These are phyloP conservation scores for Teleogryllus oceanicus DNA, from an alignment of 2,888 invertebrate species.

Conservation along the genomic window DNA sequence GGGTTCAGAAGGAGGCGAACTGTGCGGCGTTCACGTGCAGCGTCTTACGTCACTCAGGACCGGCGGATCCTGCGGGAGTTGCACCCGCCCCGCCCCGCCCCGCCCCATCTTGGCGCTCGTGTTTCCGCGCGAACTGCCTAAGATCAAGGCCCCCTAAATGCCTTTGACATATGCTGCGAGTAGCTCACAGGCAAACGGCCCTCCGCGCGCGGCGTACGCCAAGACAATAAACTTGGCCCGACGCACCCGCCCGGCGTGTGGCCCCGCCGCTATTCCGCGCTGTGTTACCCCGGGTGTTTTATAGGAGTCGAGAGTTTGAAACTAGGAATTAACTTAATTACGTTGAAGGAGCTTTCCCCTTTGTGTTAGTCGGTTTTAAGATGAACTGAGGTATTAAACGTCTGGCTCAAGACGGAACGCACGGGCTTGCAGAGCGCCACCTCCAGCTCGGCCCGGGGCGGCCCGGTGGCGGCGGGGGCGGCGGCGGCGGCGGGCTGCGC, in stretches of 20 bases:
- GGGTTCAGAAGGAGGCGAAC: neutral
- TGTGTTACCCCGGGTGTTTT: constrained; percentile 18
- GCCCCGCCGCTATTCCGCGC: neutral
- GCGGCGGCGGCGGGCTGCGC: neutral
- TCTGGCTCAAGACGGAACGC: constrained; percentile 5
- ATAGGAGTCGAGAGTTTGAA: constrained; percentile 18
- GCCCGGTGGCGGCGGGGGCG: neutral
- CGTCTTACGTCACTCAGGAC: neutral
- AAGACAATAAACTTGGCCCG: constrained; percentile 18
- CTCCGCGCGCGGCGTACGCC: neutral
- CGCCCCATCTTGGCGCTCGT: neutral
- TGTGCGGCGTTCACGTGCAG: neutral
- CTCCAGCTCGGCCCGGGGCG: neutral
- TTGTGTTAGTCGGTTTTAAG: constrained; percentile 18
- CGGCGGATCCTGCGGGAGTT: neutral
- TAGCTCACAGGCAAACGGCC: neutral
- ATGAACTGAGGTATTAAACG: constrained; percentile 18
- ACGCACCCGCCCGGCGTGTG: too few relatives aligned
- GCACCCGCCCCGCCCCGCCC: neutral
- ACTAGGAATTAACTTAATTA: constrained; percentile 18
- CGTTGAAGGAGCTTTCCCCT: constrained; percentile 3
- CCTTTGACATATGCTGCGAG: constrained; percentile 18
- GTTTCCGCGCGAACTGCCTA: constrained; percentile 7
- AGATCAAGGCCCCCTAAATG: constrained; percentile 18
- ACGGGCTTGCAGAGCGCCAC: neutral